Base-by-base conservation (phyloP, 1,140 invertebrate species). In the Agrilus planipennis region DNA sequence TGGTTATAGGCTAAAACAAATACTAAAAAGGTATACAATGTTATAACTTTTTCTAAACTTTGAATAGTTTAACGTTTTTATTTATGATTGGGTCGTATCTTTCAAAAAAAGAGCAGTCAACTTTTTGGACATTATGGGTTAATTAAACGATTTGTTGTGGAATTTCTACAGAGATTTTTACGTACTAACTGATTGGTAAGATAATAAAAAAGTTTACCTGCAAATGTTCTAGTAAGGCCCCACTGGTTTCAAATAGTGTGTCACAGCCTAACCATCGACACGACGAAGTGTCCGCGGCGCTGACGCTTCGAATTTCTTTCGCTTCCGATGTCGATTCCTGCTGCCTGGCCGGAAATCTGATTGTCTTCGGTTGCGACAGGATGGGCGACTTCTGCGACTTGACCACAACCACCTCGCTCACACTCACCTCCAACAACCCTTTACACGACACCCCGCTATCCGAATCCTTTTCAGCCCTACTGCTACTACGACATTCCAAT, bases 191-290 rank as follows among this genome's bases (percentile, higher is more conserved):
- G n/a, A n/a, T n/a, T n/a, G n/a, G n/a, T n/a, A n/a, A n/a, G n/a
- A n/a, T n/a, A n/a, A n/a, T n/a, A n/a, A n/a, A 34, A 20, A 34
- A 7, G 19, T 4, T 29, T 34, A 86, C 82, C 72, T 89, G 85
- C 55, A 94, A 75, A 66, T 94, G 89, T 64, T 92, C 89, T 50
- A 92, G 67, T 43, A 93, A 77, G 56, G 79, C 78, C 14, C 77
- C 72, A 57, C 76, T 80, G 41, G 81, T 78, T 34, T 86, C 83
- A 46, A 85, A 81, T 53, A 73, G 75, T 49, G 71, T 70, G 47
- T 76, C 76, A 67, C 89, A 94, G 49, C 86, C 81, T 52, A 81
- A 74, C 89, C 89, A 94, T 41, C 79, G 73, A 55, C 89, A 92
- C 25, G 76, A 60, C 6, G 71, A 70, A 42, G 68, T 71, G 11